A percentile compares a stretch with the other conserved stretches of the same genome.
phyloP scores from a whole-genome alignment of 1,140 invertebrate species.

The Calliphora vicina region DNA sequence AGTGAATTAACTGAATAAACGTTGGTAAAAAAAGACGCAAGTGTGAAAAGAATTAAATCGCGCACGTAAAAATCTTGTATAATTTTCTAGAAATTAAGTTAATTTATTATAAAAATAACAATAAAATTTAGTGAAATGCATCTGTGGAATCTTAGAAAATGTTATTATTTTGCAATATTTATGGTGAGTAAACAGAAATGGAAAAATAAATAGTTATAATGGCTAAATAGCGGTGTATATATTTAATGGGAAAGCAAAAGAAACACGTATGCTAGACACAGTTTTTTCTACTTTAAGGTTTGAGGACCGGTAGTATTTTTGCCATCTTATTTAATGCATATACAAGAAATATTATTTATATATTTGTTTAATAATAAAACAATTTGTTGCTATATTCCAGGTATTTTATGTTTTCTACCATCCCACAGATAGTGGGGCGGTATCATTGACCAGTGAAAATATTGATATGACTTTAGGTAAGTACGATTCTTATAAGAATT shows the following conservation, averaged over 20 bases:
- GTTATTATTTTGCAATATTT: slow-evolving; percentile 36
- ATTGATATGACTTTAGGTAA: slow-evolving; percentile 85
- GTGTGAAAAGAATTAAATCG: slow-evolving; percentile 21
- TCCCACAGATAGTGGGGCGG: slow-evolving; percentile 76
- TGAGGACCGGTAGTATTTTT: neutral
- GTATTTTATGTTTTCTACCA: slow-evolving; percentile 72
- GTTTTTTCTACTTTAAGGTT: neutral
- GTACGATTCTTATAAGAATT: slow-evolving; percentile 38
- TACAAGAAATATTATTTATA: neutral
- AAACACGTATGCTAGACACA: neutral
- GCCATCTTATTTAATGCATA: no score
- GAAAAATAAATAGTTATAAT: neutral
- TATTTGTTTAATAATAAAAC: neutral
- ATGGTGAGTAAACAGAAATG: slow-evolving; percentile 39
- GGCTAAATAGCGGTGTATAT: neutral
- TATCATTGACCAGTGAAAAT: slow-evolving; percentile 78
- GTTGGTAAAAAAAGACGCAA: neutral
- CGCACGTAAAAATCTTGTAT: slow-evolving; percentile 1
- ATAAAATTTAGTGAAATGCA: slow-evolving; percentile 38
- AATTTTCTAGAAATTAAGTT: slow-evolving; percentile 28
- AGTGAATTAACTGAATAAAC: slow-evolving; percentile 8
- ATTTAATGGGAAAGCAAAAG: neutral
- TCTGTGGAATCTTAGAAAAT: slow-evolving; percentile 38
- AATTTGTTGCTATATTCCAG: slow-evolving; percentile 65
- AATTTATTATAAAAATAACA: slow-evolving; percentile 24